Conservation (phyloP, 2,113 vertebrate species). For the Archocentrus centrarchus region DNA sequence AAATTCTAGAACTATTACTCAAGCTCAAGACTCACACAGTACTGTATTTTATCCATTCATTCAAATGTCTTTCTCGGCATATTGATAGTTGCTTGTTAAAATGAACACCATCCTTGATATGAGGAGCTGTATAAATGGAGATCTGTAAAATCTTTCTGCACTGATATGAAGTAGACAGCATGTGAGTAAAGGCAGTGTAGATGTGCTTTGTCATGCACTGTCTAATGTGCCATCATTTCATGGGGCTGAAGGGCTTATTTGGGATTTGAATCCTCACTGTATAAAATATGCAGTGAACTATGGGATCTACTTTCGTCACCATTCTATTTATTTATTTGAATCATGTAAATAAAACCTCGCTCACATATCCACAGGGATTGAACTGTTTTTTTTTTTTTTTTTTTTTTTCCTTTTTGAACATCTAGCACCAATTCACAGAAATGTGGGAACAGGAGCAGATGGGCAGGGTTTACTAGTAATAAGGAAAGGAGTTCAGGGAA, state of each 20-base stretch:
- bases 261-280: neutral
- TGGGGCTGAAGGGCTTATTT: neutral
- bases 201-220: neutral
- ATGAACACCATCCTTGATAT: neutral
- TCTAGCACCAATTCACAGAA: neutral
- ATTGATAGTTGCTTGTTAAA: too few species aligned
- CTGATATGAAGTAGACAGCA: neutral
- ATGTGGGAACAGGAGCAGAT: conserved; percentile 16
- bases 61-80: too few species aligned
- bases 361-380: neutral
- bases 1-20: too few species aligned
- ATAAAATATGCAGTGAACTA: neutral
- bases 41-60: too few species aligned
- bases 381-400: neutral
- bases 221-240: neutral
- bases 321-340: conserved; percentile 19
- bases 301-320: neutral
- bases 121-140: neutral
- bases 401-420: neutral
- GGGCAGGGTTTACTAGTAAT: conserved; percentile 19
- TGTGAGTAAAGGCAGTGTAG: neutral
- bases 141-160: neutral
- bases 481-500: conserved; percentile 22
- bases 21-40: too few species aligned
- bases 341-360: neutral